phyloP scores from a whole-genome alignment of 2,888 invertebrate genomes.

The Mythimna albipuncta region DNA sequence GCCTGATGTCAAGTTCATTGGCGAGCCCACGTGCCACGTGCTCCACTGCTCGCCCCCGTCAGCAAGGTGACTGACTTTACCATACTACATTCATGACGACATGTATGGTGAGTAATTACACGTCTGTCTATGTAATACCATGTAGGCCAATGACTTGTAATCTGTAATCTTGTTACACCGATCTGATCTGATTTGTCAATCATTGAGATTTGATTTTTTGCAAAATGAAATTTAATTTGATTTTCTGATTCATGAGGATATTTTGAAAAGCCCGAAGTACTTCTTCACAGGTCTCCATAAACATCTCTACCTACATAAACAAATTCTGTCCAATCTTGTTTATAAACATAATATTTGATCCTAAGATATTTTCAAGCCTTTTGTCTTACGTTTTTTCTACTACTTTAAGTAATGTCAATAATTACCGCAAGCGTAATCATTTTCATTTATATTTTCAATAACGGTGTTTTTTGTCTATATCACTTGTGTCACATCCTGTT shows the following conservation, averaged over 20 bases:
- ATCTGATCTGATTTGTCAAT: slow-evolving; percentile 10
- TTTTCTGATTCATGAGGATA: not conserved
- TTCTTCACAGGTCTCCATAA: not conserved
- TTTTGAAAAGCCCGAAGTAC: not conserved
- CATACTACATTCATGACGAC: slow-evolving; percentile 75
- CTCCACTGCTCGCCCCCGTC: slow-evolving; percentile 81
- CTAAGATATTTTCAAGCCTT: not conserved
- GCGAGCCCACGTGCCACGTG: slow-evolving; percentile 87
- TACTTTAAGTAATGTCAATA: not conserved
- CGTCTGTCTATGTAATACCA: slow-evolving; percentile 60
- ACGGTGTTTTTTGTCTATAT: not conserved
- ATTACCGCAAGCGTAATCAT: not conserved
- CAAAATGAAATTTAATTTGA: not conserved
- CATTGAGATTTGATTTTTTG: slow-evolving; percentile 10
- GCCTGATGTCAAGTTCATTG: slow-evolving; percentile 85
- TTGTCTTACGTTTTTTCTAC: not conserved
- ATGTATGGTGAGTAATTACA: slow-evolving; percentile 81
- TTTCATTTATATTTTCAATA: not conserved
- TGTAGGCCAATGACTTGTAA: slow-evolving; percentile 62
- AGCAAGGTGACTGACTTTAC: slow-evolving; percentile 85
- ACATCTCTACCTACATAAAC: too few species aligned
- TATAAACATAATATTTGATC: not conserved
- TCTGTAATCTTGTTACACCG: slow-evolving; percentile 47
- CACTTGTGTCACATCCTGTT: not conserved
- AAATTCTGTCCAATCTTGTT: not conserved